Conservation (phyloP, 2,888 invertebrate species). For the Andrena dorsata region DNA sequence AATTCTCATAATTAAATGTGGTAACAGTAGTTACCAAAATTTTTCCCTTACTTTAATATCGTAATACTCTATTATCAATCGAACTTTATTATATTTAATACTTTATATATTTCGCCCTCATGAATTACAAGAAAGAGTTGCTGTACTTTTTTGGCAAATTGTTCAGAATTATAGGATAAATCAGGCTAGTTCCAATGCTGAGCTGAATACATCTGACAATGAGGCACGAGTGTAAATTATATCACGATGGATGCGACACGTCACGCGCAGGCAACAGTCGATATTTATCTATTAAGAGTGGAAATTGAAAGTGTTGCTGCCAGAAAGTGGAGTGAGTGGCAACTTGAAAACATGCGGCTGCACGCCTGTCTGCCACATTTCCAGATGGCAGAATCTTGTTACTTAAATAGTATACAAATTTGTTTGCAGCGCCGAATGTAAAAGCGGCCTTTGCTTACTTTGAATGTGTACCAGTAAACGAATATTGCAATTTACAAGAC, state of each 20-base stretch:
- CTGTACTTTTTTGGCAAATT: slow-evolving; percentile 48
- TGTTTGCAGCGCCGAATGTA: background rate
- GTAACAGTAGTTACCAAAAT: no score
- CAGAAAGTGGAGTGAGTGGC: slow-evolving; percentile 40
- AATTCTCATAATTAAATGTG: no score
- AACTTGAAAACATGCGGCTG: slow-evolving; percentile 38
- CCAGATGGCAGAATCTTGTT: slow-evolving; percentile 18
- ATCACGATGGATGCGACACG: slow-evolving; percentile 69
- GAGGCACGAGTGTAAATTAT: slow-evolving; percentile 71
- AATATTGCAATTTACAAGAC: background rate
- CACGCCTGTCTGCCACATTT: slow-evolving; percentile 30
- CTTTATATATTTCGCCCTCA: background rate
- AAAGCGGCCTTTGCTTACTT: background rate
- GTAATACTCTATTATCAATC: no score
- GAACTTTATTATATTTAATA: no score
- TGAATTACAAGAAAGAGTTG: background rate
- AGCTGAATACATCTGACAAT: slow-evolving; percentile 72
- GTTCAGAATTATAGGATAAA: slow-evolving; percentile 28
- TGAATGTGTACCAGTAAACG: background rate
- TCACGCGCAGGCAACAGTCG: slow-evolving; percentile 73
- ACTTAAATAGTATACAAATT: slow-evolving; percentile 29
- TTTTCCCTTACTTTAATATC: no score
- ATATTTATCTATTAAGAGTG: slow-evolving; percentile 59
- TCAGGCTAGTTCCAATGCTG: slow-evolving; percentile 56
- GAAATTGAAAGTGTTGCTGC: slow-evolving; percentile 58